Base-by-base conservation (phyloP, 2,113 vertebrate genomes). In the Cryptotis parvus region DNA sequence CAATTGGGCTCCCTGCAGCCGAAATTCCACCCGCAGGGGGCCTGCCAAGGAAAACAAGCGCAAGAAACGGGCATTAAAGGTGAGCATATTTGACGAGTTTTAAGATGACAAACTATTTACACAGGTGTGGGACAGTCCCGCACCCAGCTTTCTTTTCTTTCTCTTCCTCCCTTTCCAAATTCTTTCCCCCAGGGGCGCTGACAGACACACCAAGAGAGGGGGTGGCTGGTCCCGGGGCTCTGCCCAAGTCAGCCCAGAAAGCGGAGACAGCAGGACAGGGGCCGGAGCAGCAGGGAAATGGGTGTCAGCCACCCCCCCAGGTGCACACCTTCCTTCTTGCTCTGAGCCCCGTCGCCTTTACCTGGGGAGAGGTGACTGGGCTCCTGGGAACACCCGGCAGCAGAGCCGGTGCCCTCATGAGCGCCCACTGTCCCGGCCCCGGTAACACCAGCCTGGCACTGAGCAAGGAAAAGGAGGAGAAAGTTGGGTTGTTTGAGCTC, bases 1-100 rank as follows among this genome's bases (percentile, higher is more conserved):
- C 96, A 92, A 55, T 79, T 81, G 89, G 92, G 92, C 91, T 95
- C 74, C 93, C 95, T 95, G 88, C 22, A 72, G 97, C 84, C 45
- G 90, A 92, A 94, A 96, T 96, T 96, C 86, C 92, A 94, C 91
- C 95, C 94, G 43, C 26, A 76, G 79, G 18, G 85, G 72, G 73
- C 89, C 22, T 92, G 97, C 96, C 97, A 97, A 97, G 85, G 94
- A 96, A 97, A 98, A 97, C 96, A 97, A 96, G 95, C 91, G 94
- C 90, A 61, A 52, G 55, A 94, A 72, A 24, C 29, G 76, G 93
- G 89, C 95, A 79, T 89, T 95, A 90, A 97, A 96, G 94, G 96
- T 91, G 16, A 49, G 94, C 94, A 88, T 92, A 95, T 89, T 96
- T 95, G 94, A 94, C 94, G 87, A 61, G 90, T 91, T 96, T 95